These are phyloP conservation scores for Oreochromis tanganicae DNA, from an alignment of 2,113 vertebrate genomes.

Conservation along the genomic window DNA sequence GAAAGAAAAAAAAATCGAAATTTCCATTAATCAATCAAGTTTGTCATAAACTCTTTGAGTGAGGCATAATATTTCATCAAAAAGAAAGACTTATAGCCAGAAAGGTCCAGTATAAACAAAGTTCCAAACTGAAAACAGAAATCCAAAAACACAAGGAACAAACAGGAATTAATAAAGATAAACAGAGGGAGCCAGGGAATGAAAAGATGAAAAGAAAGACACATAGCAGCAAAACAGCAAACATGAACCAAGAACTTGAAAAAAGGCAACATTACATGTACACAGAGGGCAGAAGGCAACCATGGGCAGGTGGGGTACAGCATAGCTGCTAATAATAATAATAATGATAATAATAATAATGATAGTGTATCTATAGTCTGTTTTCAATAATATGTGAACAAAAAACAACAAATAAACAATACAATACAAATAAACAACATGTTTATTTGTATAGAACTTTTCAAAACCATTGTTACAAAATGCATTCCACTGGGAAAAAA, in stretches of 20 bases:
- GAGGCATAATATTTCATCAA: background rate
- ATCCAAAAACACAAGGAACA: background rate
- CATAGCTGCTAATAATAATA: fast-evolving
- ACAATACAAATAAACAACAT: no score
- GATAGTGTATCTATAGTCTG: no score
- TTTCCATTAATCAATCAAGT: background rate
- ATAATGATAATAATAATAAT: no score
- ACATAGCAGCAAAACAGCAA: background rate
- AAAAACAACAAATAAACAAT: no score
- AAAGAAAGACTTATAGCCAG: background rate
- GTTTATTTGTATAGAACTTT: background rate
- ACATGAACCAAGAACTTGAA: background rate
- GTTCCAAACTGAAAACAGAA: background rate
- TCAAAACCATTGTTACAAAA: background rate
- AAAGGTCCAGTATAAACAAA: background rate
- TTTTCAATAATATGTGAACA: no score
- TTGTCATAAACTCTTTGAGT: background rate
- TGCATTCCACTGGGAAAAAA: fast-evolving
- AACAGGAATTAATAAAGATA: background rate
- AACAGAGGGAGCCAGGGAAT: background rate
- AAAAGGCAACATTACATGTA: background rate
- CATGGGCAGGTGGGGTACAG: background rate
- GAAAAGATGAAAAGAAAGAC: background rate
- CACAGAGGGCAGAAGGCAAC: background rate
- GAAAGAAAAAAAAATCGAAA: fast-evolving